Conservation (phyloP, 2,113 vertebrate genomes). For the Dicaeum eximium region DNA sequence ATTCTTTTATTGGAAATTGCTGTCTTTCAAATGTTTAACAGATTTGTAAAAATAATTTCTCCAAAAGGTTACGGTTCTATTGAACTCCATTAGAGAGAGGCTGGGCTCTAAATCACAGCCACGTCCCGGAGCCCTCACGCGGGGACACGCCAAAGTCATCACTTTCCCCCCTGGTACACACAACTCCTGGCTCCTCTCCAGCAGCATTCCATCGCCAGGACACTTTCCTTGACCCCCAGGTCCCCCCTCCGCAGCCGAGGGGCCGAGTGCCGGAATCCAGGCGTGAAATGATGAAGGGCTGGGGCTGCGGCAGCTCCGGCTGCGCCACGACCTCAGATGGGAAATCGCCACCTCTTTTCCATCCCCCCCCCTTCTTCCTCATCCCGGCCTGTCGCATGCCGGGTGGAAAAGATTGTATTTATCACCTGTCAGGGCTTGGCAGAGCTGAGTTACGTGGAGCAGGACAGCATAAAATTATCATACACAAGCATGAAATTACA, state of each 20-base stretch:
- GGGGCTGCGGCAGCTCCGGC: slow-evolving; percentile 56
- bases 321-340: slow-evolving; percentile 73
- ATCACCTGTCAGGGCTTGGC: slow-evolving; percentile 99
- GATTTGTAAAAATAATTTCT: slow-evolving; percentile 68
- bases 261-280: slow-evolving; percentile 69
- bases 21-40: slow-evolving; percentile 64
- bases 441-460: slow-evolving; percentile 99
- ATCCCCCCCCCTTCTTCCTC: slow-evolving; percentile 41
- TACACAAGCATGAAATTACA: slow-evolving; percentile 99
- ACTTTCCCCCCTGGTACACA: not conserved
- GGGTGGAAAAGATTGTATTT: slow-evolving; percentile 98
- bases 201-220: slow-evolving; percentile 44
- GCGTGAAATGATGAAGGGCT: slow-evolving; percentile 82
- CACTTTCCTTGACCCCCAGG: slow-evolving; percentile 60
- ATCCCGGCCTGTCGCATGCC: slow-evolving; percentile 82
- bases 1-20: slow-evolving; percentile 57
- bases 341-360: slow-evolving; percentile 55
- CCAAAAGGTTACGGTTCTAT: slow-evolving; percentile 46
- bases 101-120: slow-evolving; percentile 33
- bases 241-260: slow-evolving; percentile 34
- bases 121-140: not conserved
- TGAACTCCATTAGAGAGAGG: slow-evolving; percentile 9
- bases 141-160: slow-evolving; percentile 19
- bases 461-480: slow-evolving; percentile 99
- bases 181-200: slow-evolving; percentile 26